Evolutionary conservation across 2,888 invertebrate genomes (phyloP).

Genomic region (Amblyteles armatorius): DNA sequence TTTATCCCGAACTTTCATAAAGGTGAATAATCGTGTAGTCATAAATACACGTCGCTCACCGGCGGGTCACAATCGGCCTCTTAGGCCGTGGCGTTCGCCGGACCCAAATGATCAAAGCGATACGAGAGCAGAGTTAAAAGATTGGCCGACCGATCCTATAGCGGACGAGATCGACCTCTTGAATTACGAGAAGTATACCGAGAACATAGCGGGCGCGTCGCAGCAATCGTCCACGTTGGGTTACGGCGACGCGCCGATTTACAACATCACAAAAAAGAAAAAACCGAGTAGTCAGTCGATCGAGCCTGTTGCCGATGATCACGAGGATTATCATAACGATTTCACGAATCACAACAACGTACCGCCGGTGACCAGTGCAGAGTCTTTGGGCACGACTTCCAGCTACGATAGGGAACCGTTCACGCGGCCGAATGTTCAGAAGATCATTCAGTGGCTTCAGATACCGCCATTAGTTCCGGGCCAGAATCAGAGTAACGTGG

Average conservation of each 20-base stretch:
- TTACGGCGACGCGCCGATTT: slow-evolving; percentile 49
- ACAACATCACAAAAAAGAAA: slow-evolving; percentile 44
- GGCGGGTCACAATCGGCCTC: not conserved
- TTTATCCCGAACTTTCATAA: slow-evolving; percentile 24
- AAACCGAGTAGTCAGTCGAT: slow-evolving; percentile 12
- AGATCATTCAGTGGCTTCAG: slow-evolving; percentile 78
- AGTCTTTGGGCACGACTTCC: slow-evolving; percentile 5
- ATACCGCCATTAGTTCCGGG: slow-evolving; percentile 73
- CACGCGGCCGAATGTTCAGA: slow-evolving; percentile 69
- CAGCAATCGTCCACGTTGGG: slow-evolving; percentile 31
- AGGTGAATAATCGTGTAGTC: slow-evolving; percentile 61
- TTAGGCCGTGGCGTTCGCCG: slow-evolving; percentile 12
- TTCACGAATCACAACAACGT: slow-evolving; percentile 33
- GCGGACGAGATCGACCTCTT: slow-evolving; percentile 77
- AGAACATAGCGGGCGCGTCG: slow-evolving; percentile 60
- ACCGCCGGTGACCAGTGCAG: slow-evolving; percentile 5
- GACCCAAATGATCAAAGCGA: not conserved
- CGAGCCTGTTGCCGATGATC: slow-evolving; percentile 5
- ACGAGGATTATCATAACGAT: slow-evolving; percentile 28
- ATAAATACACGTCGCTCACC: slow-evolving; percentile 50
- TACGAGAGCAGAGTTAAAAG: slow-evolving; percentile 71
- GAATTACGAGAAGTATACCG: slow-evolving; percentile 81
- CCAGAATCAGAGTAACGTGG: slow-evolving; percentile 66
- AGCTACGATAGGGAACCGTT: slow-evolving; percentile 61
- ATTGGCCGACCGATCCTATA: slow-evolving; percentile 79